Evolutionary conservation across 2,113 vertebrate species (phyloP).

Genomic region (Pyxicephalus adspersus): DNA sequence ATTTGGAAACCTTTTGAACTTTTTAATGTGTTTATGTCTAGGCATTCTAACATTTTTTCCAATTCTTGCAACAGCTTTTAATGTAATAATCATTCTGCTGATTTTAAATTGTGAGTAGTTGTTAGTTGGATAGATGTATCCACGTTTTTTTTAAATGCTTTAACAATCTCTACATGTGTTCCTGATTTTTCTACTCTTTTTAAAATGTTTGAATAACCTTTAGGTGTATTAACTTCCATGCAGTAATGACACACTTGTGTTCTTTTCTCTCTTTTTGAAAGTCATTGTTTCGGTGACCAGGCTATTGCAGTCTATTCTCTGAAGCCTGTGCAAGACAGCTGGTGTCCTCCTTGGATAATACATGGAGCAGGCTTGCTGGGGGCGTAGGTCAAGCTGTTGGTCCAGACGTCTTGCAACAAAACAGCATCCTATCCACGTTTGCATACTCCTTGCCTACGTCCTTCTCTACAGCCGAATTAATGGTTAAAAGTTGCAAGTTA

Average conservation of each 20-base stretch:
- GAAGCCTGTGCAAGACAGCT: slow-evolving; percentile 38
- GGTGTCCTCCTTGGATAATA: slow-evolving; percentile 46
- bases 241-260: background rate
- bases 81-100: no score
- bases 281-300: slow-evolving; percentile 9
- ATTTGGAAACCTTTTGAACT: no score
- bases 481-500: slow-evolving; percentile 51
- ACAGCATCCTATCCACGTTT: slow-evolving; percentile 33
- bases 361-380: slow-evolving; percentile 37
- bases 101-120: no score
- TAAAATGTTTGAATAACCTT: no score
- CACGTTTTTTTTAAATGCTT: no score
- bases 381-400: slow-evolving; percentile 50
- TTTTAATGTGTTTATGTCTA: no score
- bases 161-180: no score
- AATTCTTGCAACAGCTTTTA: no score
- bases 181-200: no score
- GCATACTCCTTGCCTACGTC: slow-evolving; percentile 38
- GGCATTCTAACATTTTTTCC: no score
- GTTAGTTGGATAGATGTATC: no score
- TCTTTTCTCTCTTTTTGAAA: background rate
- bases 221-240: no score
- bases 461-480: slow-evolving; percentile 18
- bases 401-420: slow-evolving; percentile 48
- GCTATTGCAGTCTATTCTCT: background rate